Evolutionary conservation across 2,888 invertebrate genomes (phyloP).

Genomic region (Phyto melanocephala): DNA sequence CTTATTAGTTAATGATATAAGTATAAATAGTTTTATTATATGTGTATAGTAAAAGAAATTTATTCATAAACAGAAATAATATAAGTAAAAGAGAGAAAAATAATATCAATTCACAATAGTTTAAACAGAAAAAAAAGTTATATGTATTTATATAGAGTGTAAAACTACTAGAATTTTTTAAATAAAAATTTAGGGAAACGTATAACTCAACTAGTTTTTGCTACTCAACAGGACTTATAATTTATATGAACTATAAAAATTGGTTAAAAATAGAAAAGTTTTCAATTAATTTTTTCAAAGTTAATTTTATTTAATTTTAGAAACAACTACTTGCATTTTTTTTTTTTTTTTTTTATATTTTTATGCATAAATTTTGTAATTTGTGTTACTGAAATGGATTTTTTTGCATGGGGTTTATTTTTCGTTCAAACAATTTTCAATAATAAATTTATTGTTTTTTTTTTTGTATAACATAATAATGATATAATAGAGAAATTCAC

Average conservation of each 20-base stretch:
- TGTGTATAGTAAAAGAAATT: constrained; percentile 24
- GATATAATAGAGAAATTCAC: too few relatives aligned
- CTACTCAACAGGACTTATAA: background rate
- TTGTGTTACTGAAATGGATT: background rate
- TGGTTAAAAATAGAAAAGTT: constrained; percentile 15
- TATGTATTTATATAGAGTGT: background rate
- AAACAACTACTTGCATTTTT: constrained; percentile 16
- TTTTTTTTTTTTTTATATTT: background rate
- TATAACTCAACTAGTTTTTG: constrained; percentile 7
- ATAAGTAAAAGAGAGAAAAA: constrained; percentile 2
- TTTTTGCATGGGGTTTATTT: background rate
- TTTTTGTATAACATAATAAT: background rate
- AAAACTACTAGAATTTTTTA: background rate
- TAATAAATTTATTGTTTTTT: background rate
- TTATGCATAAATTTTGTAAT: constrained; percentile 2
- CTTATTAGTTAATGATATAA: constrained; percentile 59
- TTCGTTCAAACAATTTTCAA: background rate
- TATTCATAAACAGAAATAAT: constrained; percentile 1
- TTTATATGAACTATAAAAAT: constrained; percentile 9
- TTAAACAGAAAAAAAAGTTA: background rate
- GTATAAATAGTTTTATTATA: constrained; percentile 51
- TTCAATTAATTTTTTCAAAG: too few relatives aligned
- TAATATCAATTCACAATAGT: constrained; percentile 13
- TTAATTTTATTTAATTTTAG: background rate
- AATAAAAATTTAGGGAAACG: background rate